Conservation (phyloP, 2,113 vertebrate genomes). For the Pycnonotus jocosus region DNA sequence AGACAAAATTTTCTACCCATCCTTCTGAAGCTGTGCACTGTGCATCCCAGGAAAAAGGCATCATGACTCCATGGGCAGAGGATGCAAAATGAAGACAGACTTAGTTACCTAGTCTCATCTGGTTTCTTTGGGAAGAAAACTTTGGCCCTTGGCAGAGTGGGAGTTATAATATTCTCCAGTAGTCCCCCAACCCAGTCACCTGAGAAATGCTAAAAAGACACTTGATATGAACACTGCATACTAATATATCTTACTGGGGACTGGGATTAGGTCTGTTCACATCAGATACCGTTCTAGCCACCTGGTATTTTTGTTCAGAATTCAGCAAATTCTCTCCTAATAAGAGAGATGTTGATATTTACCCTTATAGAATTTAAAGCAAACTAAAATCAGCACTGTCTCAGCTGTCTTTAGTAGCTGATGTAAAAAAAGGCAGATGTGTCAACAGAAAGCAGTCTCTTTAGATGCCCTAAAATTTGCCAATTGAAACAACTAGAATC, state of each 20-base stretch:
- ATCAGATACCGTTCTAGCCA: neutral
- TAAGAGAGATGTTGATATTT: neutral
- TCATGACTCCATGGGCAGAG: neutral
- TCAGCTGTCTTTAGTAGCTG: neutral
- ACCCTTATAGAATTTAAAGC: neutral
- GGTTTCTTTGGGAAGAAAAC: neutral
- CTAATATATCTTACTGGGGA: neutral
- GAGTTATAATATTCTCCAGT: neutral
- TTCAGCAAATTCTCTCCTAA: neutral
- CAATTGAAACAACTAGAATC: neutral
- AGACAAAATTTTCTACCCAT: neutral
- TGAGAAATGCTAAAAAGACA: neutral
- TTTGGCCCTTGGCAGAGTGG: neutral
- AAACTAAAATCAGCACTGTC: neutral
- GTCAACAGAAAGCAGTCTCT: neutral
- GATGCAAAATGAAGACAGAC: neutral
- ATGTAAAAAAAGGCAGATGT: neutral
- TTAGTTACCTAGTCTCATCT: neutral
- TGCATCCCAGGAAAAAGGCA: accelerated
- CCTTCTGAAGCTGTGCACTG: neutral
- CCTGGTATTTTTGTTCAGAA: neutral
- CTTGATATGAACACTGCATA: neutral
- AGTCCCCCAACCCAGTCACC: neutral
- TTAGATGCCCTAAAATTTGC: neutral
- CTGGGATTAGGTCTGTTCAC: neutral